Percentiles rank a stretch among this genome's conserved stretches.
phyloP scores from a whole-genome alignment of 2,888 invertebrate genomes.

The Rhyacophila evoluta region DNA sequence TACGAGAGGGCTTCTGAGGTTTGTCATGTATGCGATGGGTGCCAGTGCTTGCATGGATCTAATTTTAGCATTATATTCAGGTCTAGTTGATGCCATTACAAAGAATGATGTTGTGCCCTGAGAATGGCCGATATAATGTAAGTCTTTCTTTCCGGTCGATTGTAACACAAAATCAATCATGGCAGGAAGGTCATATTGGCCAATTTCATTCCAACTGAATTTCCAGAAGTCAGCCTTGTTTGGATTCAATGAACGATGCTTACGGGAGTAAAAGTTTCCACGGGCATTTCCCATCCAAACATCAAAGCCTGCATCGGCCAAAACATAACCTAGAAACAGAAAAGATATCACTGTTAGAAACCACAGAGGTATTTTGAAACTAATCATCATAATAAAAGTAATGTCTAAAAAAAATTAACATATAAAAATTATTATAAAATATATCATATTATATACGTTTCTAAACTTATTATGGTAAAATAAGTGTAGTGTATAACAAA shows the following conservation, averaged over 20 bases:
- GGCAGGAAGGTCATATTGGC: constrained; percentile 80
- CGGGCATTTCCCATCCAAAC: constrained; percentile 42
- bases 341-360: too few relatives aligned
- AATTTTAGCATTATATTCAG: constrained; percentile 75
- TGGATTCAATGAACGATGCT: constrained; percentile 65
- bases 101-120: constrained; percentile 77
- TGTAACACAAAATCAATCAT: constrained; percentile 78
- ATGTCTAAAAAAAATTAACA: too few relatives aligned
- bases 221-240: constrained; percentile 71
- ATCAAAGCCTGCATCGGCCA: constrained; percentile 42
- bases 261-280: constrained; percentile 65
- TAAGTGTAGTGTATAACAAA: too few relatives aligned
- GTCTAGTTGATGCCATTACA: constrained; percentile 74
- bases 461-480: too few relatives aligned
- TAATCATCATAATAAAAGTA: too few relatives aligned
- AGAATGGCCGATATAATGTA: constrained; percentile 83
- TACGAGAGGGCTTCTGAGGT: constrained; percentile 65
- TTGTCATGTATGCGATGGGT: constrained; percentile 73
- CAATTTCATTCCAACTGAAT: constrained; percentile 87
- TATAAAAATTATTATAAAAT: too few relatives aligned
- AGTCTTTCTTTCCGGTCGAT: constrained; percentile 66
- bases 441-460: too few relatives aligned
- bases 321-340: constrained; percentile 36
- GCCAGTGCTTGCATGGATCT: constrained; percentile 73
- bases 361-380: too few relatives aligned